Base-by-base conservation (phyloP, 2,113 vertebrate genomes). In the Boulengeromyrus knoepffleri region DNA sequence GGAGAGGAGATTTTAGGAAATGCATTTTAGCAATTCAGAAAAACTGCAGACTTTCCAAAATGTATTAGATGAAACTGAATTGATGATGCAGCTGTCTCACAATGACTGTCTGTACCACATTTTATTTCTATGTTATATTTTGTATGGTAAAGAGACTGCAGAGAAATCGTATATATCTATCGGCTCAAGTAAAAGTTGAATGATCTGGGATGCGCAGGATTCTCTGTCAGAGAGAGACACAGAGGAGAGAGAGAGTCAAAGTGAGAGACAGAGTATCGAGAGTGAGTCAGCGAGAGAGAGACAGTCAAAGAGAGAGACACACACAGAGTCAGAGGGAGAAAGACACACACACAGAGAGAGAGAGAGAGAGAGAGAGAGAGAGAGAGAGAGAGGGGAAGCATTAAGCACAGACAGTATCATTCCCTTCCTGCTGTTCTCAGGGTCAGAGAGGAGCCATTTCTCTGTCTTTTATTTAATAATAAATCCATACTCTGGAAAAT, bases 391-490 rank as follows among this genome's bases (percentile, higher is more conserved):
- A 86, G 62, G 1, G n/a, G 88, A 87, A 93, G 90, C 91, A 91
- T 92, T 93, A 93, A 90, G 85, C 90, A 92, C 85, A 92, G 93
- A 93, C 92, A 93, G 92, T 93, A 93, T 91, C 92, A 95, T 94
- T 94, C 91, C 92, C 91, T 93, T 91, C 89, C 92, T 89, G 90
- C 92, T 91, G 91, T 91, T 93, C 92, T 92, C 31, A 56, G 88
- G 92, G 93, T 94, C 92, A 94, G 93, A 92, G 92, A 92, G 90
- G 89, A 91, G 87, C 92, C 91, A 93, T 94, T 94, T 93, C 93
- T 92, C 93, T 94, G 91, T 93, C 91, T 94, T 93, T 94, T 93
- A 94, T 96, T 94, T 94, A 94, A 95, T 95, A 93, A 95, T 93
- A 92, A 92, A 92, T 90, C 90, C 92, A 89, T 92, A 85, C 92